These are phyloP conservation scores for Chloroceryle inda DNA, from an alignment of 2,797 vertebrate genomes.

Conservation along the genomic window DNA sequence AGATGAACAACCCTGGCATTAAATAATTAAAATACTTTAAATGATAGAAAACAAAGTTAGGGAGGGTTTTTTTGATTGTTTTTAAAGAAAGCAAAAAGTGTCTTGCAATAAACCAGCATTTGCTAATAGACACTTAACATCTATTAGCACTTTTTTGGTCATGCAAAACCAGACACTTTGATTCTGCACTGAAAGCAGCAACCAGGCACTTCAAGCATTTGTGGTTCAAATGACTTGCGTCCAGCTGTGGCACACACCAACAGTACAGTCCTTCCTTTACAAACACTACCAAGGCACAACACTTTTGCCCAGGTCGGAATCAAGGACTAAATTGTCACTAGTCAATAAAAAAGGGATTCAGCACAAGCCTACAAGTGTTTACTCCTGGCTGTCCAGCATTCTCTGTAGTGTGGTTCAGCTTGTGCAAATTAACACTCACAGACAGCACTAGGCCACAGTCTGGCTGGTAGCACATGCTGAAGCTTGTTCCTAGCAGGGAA, in stretches of 20 bases:
- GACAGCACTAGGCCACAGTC: not conserved
- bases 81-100: not conserved
- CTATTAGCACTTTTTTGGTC: not conserved
- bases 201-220: not conserved
- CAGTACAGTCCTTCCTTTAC: not conserved
- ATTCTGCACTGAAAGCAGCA: not conserved
- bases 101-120: not conserved
- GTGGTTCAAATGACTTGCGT: not conserved
- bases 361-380: not conserved
- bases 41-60: not conserved
- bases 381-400: not conserved
- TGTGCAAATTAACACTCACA: not conserved
- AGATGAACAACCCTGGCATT: conserved; percentile 76
- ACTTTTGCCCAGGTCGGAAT: not conserved
- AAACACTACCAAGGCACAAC: not conserved
- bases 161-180: not conserved
- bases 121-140: not conserved
- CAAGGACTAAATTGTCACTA: not conserved
- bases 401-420: not conserved
- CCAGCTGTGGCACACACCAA: not conserved
- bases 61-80: not conserved
- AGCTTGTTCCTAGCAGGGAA: not conserved
- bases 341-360: not conserved
- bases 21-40: conserved; percentile 16
- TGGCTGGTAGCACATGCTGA: not conserved